Conservation (phyloP, 1,140 invertebrate genomes). For the Nilaparvata lugens region DNA sequence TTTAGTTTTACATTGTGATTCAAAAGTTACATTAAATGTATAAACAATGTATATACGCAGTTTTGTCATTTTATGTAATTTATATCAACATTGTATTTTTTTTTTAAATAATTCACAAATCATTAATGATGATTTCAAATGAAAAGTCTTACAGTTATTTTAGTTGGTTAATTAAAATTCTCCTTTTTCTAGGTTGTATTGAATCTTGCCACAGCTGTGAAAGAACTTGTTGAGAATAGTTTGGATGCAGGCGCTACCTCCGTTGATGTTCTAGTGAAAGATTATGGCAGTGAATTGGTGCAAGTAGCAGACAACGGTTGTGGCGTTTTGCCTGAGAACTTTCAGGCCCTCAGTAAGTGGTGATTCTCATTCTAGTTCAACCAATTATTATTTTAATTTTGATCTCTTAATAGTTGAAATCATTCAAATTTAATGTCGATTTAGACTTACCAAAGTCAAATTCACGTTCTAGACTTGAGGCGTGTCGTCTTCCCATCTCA, state of each 20-base stretch:
- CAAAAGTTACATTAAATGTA: too few species aligned
- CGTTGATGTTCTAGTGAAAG: slow-evolving; percentile 77
- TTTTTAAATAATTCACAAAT: not conserved
- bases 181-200: slow-evolving; percentile 66
- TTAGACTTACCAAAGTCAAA: too few species aligned
- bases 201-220: slow-evolving; percentile 81
- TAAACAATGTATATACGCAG: too few species aligned
- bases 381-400: slow-evolving; percentile 9
- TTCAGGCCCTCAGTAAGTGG: slow-evolving; percentile 74
- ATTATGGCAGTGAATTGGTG: slow-evolving; percentile 80
- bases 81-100: too few species aligned
- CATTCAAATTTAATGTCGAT: not conserved
- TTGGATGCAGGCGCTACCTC: slow-evolving; percentile 87
- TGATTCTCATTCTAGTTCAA: not conserved
- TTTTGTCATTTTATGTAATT: too few species aligned
- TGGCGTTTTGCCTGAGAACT: slow-evolving; percentile 79
- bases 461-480: too few species aligned
- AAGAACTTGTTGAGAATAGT: slow-evolving; percentile 95
- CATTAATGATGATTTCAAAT: not conserved
- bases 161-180: not conserved
- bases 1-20: too few species aligned
- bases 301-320: slow-evolving; percentile 91
- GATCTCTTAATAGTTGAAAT: too few species aligned
- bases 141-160: not conserved
- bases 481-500: too few species aligned